A percentile compares a stretch with the other conserved stretches of the same genome.
Evolutionary conservation across 2,888 invertebrate genomes (phyloP).

Genomic region (Cepaea hortensis): DNA sequence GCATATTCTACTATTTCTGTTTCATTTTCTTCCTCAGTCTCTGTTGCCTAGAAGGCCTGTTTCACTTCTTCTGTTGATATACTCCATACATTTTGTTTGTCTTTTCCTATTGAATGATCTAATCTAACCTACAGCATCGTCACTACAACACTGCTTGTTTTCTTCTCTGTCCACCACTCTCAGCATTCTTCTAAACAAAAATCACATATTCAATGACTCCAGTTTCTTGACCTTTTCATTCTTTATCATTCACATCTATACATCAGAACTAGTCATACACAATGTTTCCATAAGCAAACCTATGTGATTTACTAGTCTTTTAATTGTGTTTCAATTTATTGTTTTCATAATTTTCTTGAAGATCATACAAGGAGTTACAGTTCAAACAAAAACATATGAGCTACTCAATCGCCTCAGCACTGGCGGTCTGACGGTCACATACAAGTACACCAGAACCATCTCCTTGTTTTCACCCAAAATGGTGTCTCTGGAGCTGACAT

Average conservation of each 20-base stretch:
- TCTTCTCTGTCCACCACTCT: too few species aligned
- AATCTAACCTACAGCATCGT: too few species aligned
- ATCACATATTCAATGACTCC: too few species aligned
- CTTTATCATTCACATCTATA: too few species aligned
- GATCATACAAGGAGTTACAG: constrained; percentile 73
- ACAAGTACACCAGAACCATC: constrained; percentile 74
- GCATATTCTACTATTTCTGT: background rate
- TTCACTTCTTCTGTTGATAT: background rate
- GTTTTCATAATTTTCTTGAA: background rate
- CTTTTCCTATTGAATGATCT: background rate
- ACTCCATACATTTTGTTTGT: background rate
- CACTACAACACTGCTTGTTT: too few species aligned
- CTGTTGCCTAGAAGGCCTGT: background rate
- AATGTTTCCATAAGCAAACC: too few species aligned
- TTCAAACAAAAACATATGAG: constrained; percentile 79
- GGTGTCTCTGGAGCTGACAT: constrained; percentile 87
- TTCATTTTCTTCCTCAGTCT: background rate
- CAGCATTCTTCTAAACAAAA: too few species aligned
- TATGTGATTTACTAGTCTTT: too few species aligned
- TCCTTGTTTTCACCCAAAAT: constrained; percentile 86
- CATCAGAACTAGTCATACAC: too few species aligned
- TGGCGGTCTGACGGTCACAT: constrained; percentile 77
- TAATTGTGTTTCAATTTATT: background rate
- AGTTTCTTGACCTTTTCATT: too few species aligned
- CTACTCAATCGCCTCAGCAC: constrained; percentile 74